Percentiles rank a stretch among this genome's conserved stretches.
Evolutionary conservation across 2,113 vertebrate genomes (phyloP).

Genomic region (Candoia aspera): DNA sequence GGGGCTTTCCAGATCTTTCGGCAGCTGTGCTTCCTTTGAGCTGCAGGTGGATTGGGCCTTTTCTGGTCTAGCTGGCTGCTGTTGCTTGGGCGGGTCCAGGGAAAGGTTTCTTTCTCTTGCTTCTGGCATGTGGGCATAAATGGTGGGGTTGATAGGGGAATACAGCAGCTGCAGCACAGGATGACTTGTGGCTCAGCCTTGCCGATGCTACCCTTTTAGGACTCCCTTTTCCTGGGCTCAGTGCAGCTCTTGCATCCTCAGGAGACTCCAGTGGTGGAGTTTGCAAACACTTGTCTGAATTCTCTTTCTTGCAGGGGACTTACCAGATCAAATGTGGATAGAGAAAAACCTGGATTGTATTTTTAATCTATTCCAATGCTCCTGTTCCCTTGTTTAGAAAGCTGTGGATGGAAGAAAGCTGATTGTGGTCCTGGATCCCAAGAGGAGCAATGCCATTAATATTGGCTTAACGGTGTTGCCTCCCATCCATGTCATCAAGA

Average conservation of each 20-base stretch:
- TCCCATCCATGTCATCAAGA: constrained; percentile 95
- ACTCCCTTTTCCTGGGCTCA: background rate
- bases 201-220: background rate
- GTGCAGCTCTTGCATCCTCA: background rate
- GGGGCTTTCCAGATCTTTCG: background rate
- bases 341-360: constrained; percentile 14
- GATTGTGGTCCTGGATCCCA: constrained; percentile 90
- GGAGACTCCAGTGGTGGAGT: background rate
- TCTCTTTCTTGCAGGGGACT: background rate
- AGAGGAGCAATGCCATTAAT: constrained; percentile 96
- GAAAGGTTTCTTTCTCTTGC: background rate
- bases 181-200: background rate
- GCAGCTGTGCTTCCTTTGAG: background rate
- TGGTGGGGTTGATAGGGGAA: background rate
- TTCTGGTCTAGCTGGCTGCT: background rate
- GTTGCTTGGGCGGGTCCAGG: background rate
- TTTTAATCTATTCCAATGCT: constrained; percentile 39
- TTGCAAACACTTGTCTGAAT: background rate
- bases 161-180: background rate
- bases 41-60: background rate
- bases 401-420: constrained; percentile 95
- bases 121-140: background rate
- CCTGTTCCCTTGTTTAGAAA: constrained; percentile 81
- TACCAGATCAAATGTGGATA: background rate
- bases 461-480: constrained; percentile 95